phyloP scores from a whole-genome alignment of 2,113 vertebrate genomes.

The Agapornis roseicollis region DNA sequence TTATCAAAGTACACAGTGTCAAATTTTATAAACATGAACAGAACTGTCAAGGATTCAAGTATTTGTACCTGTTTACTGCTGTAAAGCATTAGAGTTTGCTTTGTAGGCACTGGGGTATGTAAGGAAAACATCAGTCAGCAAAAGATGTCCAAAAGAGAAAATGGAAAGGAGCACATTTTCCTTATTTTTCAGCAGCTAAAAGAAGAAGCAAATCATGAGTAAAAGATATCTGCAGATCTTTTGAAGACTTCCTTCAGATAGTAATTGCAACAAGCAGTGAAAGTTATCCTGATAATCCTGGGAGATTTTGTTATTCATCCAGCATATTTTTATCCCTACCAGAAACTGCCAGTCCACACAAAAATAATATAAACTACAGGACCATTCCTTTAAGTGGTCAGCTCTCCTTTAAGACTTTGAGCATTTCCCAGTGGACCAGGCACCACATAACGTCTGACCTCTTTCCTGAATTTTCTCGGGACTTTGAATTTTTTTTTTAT shows the following conservation, averaged over 20 bases:
- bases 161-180: background rate
- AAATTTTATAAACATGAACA: background rate
- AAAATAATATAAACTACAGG: background rate
- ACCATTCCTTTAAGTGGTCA: background rate
- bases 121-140: background rate
- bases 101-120: background rate
- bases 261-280: background rate
- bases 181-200: background rate
- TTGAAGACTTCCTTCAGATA: background rate
- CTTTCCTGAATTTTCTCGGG: background rate
- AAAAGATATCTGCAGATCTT: background rate
- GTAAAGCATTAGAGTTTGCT: background rate
- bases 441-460: background rate
- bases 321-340: background rate
- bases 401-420: background rate
- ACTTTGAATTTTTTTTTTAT: too few species aligned
- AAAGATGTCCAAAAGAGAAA: background rate
- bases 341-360: background rate
- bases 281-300: background rate
- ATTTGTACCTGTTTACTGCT: background rate
- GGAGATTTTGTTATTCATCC: background rate
- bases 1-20: background rate
- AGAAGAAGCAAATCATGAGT: background rate
- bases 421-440: background rate
- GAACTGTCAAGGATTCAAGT: background rate